Evolutionary conservation across 2,113 vertebrate species (phyloP).

Genomic region (Machaerirhynchus nigripectus): DNA sequence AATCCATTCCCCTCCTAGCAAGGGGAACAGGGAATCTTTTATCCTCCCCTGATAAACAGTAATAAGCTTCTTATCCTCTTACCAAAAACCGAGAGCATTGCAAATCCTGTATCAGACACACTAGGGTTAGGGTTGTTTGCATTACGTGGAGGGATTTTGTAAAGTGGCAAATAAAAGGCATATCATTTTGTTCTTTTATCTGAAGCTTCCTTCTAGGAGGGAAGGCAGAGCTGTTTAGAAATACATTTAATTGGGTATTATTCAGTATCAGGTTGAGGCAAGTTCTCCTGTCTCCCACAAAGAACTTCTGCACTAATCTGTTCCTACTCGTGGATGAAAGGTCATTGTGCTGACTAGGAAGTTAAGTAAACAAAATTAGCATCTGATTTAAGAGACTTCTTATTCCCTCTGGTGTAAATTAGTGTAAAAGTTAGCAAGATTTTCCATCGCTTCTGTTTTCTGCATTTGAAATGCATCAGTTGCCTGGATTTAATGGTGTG

Average conservation of each 20-base stretch:
- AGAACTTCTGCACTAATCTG: slow-evolving; percentile 56
- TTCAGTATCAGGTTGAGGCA: slow-evolving; percentile 40
- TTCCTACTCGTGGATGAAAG: slow-evolving; percentile 39
- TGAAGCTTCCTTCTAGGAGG: slow-evolving; percentile 23
- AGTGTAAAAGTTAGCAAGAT: slow-evolving; percentile 68
- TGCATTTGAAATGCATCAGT: slow-evolving; percentile 33
- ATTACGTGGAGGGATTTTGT: slow-evolving; percentile 30
- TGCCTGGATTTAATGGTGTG: slow-evolving; percentile 3
- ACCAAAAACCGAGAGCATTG: background rate
- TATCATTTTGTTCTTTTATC: slow-evolving; percentile 30
- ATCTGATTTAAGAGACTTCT: slow-evolving; percentile 58
- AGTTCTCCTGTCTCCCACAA: slow-evolving; percentile 38
- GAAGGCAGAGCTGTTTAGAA: slow-evolving; percentile 23
- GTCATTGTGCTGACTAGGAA: slow-evolving; percentile 64
- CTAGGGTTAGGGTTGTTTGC: slow-evolving; percentile 50
- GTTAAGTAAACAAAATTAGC: slow-evolving; percentile 71
- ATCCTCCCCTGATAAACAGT: slow-evolving; percentile 17
- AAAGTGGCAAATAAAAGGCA: slow-evolving; percentile 29
- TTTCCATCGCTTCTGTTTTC: slow-evolving; percentile 20
- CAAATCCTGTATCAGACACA: slow-evolving; percentile 55
- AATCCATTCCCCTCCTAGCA: slow-evolving; percentile 24
- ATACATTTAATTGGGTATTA: slow-evolving; percentile 57
- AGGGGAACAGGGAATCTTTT: background rate
- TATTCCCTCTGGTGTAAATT: slow-evolving; percentile 69
- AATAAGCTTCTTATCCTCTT: slow-evolving; percentile 63